A percentile compares a stretch with the other conserved stretches of the same genome.
These are phyloP conservation scores for Thymallus thymallus DNA, from an alignment of 2,113 vertebrate genomes.

Conservation along the genomic window DNA sequence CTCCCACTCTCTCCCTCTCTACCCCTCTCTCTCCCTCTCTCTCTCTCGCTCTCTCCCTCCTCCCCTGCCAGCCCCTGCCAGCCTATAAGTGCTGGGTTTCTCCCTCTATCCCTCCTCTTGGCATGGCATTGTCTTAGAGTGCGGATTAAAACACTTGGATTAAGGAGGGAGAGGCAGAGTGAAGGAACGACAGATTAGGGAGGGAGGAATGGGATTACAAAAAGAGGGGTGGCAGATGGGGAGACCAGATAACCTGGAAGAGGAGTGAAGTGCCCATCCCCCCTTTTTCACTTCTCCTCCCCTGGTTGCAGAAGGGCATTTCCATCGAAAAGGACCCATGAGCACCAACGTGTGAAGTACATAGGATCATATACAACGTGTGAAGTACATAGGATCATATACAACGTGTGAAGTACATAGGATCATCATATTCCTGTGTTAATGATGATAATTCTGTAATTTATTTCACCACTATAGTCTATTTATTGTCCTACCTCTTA, in stretches of 20 bases:
- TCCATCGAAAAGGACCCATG: not conserved
- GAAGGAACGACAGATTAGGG: constrained; percentile 40
- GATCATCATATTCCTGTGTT: no score
- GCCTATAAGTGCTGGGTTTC: constrained; percentile 31
- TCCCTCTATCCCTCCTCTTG: constrained; percentile 24
- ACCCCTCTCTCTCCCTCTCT: not conserved
- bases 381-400: no score
- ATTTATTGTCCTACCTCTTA: no score
- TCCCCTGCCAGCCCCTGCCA: constrained; percentile 22
- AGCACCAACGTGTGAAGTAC: not conserved
- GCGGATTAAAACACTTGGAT: constrained; percentile 47
- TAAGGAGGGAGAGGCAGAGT: constrained; percentile 37
- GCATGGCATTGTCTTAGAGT: constrained; percentile 40
- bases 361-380: no score
- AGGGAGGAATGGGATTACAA: constrained; percentile 14
- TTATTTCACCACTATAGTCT: no score
- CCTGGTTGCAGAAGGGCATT: not conserved
- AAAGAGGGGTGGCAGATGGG: constrained; percentile 61
- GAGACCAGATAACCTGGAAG: constrained; percentile 35
- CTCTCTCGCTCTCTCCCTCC: constrained; percentile 12
- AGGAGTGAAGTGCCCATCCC: constrained; percentile 14
- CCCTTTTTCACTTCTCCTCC: not conserved
- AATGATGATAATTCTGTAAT: no score
- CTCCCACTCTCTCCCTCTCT: not conserved
- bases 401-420: no score